Evolutionary conservation across 1,140 invertebrate species (phyloP), one percentile per base, ranked within the genome.

Genomic region (Bombus polaris): DNA sequence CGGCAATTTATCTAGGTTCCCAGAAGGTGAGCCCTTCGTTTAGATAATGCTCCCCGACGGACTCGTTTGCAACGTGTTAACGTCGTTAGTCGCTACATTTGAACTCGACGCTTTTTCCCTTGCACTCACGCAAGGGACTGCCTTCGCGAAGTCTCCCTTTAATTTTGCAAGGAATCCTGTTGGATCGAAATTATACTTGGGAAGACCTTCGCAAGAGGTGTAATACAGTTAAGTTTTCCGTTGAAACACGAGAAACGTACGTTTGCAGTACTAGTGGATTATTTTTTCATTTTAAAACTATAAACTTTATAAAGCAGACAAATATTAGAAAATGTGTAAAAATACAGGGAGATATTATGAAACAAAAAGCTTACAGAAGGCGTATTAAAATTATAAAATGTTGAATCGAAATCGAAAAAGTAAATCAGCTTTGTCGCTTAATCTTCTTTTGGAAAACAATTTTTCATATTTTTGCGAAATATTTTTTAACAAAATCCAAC

Each of bases 11-110:
- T 65, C 37, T n/a, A 25, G 15, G 39, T 35, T 22, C 42, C 37
- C 47, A 39, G 59, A 87, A 44, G 53, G 28, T 32, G 8, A 8
- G 13, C n/a, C 15, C 5, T 42, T 42, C 28, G 65, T 77, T 83
- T 39, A 22, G 39, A 66, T 76, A 66, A 76, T 72, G 65, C 44
- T 76, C 80, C 65, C 37, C 65, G 9, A 44, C 72, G 42, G 71
- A 25, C 80, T 87, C 73, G 79, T 89, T 88, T 76, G 53, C 68
- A 70, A 37, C 75, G 62, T 53, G 76, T 75, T 81, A 72, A 85
- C 65, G 10, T 75, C 44, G 37, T 83, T 87, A 83, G 12, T 15
- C 74, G 32, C 25, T 35, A 53, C 72, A 47, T 62, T 57, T 42
- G 44, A 57, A 72, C 65, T 73, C 53, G 2, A 25, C n/a, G 4